phyloP scores from a whole-genome alignment of 2,113 vertebrate species.

The Pseudois nayaur region DNA sequence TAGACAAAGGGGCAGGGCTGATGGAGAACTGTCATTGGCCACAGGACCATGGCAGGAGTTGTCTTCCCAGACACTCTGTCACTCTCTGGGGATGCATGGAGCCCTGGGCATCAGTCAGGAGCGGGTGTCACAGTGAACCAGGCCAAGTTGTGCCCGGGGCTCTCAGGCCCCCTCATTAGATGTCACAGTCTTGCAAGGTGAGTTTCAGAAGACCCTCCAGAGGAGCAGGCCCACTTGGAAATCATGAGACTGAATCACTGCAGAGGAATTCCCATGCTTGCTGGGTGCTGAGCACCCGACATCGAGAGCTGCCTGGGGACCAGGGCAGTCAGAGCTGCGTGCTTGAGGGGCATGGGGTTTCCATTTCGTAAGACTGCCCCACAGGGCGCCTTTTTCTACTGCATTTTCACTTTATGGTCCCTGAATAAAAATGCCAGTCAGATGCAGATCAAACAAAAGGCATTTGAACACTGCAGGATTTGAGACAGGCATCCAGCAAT shows the following conservation, averaged over 20 bases:
- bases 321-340: neutral
- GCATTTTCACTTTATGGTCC: neutral
- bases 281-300: neutral
- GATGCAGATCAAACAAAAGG: neutral
- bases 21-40: neutral
- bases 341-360: neutral
- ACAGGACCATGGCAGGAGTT: neutral
- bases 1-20: neutral
- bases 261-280: neutral
- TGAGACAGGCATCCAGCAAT: neutral
- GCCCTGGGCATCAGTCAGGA: neutral
- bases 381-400: neutral
- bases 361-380: neutral
- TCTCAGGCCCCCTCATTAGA: neutral
- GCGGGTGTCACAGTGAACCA: neutral
- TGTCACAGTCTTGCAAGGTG: neutral
- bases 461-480: neutral
- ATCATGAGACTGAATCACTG: neutral
- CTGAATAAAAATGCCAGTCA: neutral
- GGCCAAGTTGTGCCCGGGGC: accelerated
- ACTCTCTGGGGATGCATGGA: neutral
- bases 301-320: accelerated
- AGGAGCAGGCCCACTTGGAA: neutral
- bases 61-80: neutral
- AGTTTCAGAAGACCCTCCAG: neutral